These are phyloP conservation scores for Drosophila borealis DNA, from an alignment of 2,888 invertebrate species.

Conservation along the genomic window DNA sequence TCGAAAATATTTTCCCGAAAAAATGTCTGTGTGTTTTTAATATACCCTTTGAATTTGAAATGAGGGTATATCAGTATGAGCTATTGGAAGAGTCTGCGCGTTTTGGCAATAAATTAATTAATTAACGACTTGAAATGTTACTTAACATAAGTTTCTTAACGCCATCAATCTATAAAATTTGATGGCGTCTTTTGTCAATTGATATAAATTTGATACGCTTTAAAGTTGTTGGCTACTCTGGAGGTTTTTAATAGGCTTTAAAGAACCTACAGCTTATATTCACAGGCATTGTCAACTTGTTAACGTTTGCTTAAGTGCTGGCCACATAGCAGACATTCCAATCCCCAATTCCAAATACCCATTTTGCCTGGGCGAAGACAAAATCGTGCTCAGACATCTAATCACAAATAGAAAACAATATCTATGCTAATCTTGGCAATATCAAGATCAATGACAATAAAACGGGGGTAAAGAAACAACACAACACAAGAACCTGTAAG, in stretches of 20 bases:
- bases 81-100: slow-evolving; percentile 12
- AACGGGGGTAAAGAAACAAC: slow-evolving; percentile 56
- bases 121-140: too few relatives aligned
- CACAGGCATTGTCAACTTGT: slow-evolving; percentile 26
- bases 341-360: slow-evolving; percentile 34
- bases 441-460: slow-evolving; percentile 82
- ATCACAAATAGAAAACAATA: slow-evolving; percentile 78
- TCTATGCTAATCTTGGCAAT: slow-evolving; percentile 79
- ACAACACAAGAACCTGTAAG: slow-evolving; percentile 73
- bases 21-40: too few relatives aligned
- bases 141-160: slow-evolving; percentile 25
- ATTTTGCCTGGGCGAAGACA: slow-evolving; percentile 43
- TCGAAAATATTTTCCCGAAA: too few relatives aligned
- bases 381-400: slow-evolving; percentile 78
- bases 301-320: slow-evolving; percentile 20
- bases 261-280: slow-evolving; percentile 12
- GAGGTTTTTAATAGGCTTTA: slow-evolving; percentile 29
- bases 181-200: slow-evolving; percentile 48
- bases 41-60: not conserved
- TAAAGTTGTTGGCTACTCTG: slow-evolving; percentile 32
- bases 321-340: slow-evolving; percentile 48
- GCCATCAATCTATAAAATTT: slow-evolving; percentile 30
- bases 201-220: slow-evolving; percentile 53
- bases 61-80: slow-evolving; percentile 13
- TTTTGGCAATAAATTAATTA: slow-evolving; percentile 28